Evolutionary conservation across 2,113 vertebrate genomes (phyloP).

Genomic region (Xiphophorus maculatus): DNA sequence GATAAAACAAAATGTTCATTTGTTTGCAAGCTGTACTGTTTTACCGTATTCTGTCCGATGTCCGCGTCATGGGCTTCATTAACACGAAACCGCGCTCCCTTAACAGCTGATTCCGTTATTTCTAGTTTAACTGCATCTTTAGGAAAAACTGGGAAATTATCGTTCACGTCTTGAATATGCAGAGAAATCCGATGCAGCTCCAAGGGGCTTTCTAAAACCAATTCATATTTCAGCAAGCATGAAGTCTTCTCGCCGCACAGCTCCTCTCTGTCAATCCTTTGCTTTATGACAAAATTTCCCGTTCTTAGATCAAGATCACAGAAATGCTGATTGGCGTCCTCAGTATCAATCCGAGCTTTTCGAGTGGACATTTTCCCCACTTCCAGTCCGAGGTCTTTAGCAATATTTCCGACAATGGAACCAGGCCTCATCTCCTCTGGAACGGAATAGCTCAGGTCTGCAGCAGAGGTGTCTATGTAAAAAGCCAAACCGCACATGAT

Average conservation of each 20-base stretch:
- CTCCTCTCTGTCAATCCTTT: constrained; percentile 76
- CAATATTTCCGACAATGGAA: constrained; percentile 77
- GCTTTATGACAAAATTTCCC: constrained; percentile 63
- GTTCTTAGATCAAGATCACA: constrained; percentile 62
- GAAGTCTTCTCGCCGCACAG: constrained; percentile 62
- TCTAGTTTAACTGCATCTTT: constrained; percentile 57
- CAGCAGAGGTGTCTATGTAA: constrained; percentile 19
- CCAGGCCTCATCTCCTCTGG: constrained; percentile 76
- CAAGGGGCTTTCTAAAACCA: constrained; percentile 72
- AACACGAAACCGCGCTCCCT: constrained; percentile 71
- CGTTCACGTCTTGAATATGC: constrained; percentile 79
- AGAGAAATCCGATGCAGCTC: constrained; percentile 71
- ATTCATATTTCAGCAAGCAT: constrained; percentile 76
- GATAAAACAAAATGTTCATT: constrained; percentile 71
- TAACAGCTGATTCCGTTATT: constrained; percentile 60
- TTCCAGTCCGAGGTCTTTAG: constrained; percentile 76
- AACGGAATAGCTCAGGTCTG: constrained; percentile 69
- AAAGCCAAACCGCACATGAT: not conserved
- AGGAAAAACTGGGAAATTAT: constrained; percentile 62
- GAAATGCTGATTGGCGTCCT: constrained; percentile 54
- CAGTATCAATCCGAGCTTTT: constrained; percentile 57
- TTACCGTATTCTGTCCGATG: constrained; percentile 75
- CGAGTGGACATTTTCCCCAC: constrained; percentile 52
- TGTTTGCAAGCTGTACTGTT: constrained; percentile 68
- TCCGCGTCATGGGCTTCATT: constrained; percentile 77